Base-by-base conservation (phyloP, 2,888 invertebrate species). In the Adela reaumurella region DNA sequence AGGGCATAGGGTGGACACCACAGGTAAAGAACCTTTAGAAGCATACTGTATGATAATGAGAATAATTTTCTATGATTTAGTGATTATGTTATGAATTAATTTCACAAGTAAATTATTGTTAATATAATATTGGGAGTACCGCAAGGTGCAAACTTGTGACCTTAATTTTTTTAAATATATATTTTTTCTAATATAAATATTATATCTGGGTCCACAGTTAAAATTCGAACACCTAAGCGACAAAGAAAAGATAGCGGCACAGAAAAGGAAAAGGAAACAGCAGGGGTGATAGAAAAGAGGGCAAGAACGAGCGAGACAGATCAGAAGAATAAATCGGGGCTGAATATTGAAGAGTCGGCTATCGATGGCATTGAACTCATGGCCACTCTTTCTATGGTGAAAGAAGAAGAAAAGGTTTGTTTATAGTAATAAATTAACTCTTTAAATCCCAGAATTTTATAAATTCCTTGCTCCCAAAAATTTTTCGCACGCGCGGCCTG, bases 211-310 rank as follows among this genome's bases (percentile, higher is more conserved):
- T 55, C 59, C 58, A 49, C 56, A 71, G 70, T 65, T 1, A 70
- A 77, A 66, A 68, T 73, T 48, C 65, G 80, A 46, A 72, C 71
- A 29, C 65, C 76, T 3, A 74, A 74, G 59, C 74, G 85, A 45
- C 67, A 84, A 57, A 66, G 85, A 48, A 81, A 86, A 62, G 82
- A 87, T 65, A 80, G 87, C 67, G 65, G 76, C 0, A 66, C 72
- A 52, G 78, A 87, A 44, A 81, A 84, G 52, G 64, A 84, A 59
- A 64, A 73, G 55, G 77, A 77, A 18, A 24, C 8, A 24, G 3
- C 35, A 14, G 35, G 35, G 11, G 8, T 53, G 1, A 67, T 71
- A 14, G 55, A 59, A 59, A 82, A 65, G 68, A 85, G 62, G 56
- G 61, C 56, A 55, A 83, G 68, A 57, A 43, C 60, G 0, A 77